Conservation (phyloP, 2,113 vertebrate genomes). For the Noctilio leporinus region DNA sequence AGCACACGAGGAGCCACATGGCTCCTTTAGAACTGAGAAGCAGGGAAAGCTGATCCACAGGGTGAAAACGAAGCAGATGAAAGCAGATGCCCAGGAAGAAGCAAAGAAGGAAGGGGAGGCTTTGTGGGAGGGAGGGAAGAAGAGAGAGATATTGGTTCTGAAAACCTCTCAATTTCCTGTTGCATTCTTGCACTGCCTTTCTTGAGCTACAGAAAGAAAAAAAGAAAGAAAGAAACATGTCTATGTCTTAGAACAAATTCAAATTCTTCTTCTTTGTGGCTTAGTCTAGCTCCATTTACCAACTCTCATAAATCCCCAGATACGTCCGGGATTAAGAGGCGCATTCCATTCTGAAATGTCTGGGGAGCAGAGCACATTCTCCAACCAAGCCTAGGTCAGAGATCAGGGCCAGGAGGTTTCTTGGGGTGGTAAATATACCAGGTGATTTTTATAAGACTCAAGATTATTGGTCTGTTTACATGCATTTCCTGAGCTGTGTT, state of each 20-base stretch:
- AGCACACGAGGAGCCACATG: background rate
- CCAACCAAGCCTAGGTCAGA: background rate
- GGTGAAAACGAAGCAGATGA: no score
- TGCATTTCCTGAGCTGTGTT: background rate
- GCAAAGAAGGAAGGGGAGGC: background rate
- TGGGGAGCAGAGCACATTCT: background rate
- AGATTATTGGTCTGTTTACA: conserved; percentile 35
- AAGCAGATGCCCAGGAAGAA: background rate
- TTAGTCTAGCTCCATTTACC: background rate
- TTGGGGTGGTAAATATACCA: background rate
- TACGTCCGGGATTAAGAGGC: background rate
- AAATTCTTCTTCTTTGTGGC: background rate
- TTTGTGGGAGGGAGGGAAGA: no score
- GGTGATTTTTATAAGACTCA: background rate
- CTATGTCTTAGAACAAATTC: background rate
- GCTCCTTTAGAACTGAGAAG: background rate
- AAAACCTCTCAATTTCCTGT: background rate
- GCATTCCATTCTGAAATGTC: background rate
- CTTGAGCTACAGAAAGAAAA: background rate
- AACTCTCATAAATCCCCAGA: background rate
- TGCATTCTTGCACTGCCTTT: background rate
- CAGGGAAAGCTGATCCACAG: background rate
- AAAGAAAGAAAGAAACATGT: no score
- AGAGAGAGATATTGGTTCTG: background rate
- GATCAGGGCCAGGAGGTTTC: background rate